Evolutionary conservation across 2,888 invertebrate species (phyloP).

Genomic region (Carabus problematicus): DNA sequence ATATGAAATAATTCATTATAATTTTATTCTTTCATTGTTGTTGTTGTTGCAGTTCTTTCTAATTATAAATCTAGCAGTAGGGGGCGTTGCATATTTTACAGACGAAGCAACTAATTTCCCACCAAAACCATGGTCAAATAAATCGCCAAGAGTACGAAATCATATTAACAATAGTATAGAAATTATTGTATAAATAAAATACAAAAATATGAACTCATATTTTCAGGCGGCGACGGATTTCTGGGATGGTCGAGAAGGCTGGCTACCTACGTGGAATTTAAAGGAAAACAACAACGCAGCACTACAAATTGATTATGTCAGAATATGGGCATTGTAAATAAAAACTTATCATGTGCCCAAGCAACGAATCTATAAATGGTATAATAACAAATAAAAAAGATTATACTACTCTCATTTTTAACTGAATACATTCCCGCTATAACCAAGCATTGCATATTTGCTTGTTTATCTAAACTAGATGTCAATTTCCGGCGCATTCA

Average conservation of each 20-base stretch:
- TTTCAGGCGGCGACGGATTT: constrained; percentile 65
- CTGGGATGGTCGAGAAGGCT: constrained; percentile 65
- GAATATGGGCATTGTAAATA: constrained; percentile 69
- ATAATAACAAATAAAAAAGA: background rate
- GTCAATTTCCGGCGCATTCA: no score
- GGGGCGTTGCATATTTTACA: constrained; percentile 20
- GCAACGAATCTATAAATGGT: background rate
- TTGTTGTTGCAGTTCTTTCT: constrained; percentile 50
- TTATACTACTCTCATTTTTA: no score
- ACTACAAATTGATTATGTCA: constrained; percentile 72
- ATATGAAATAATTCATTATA: background rate
- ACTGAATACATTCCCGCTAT: no score
- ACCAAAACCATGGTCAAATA: constrained; percentile 31
- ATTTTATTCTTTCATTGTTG: background rate
- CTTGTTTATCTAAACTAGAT: no score
- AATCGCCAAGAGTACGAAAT: constrained; percentile 16
- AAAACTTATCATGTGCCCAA: constrained; percentile 25
- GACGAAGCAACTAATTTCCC: constrained; percentile 17
- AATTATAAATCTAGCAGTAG: constrained; percentile 25
- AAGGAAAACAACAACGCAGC: constrained; percentile 63
- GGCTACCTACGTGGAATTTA: constrained; percentile 66
- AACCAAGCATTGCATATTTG: no score
- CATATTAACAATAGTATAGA: background rate
- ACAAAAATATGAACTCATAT: constrained; percentile 20
- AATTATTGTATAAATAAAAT: background rate